Evolutionary conservation across 2,797 vertebrate genomes (phyloP).

Genomic region (Rhincodon typus): DNA sequence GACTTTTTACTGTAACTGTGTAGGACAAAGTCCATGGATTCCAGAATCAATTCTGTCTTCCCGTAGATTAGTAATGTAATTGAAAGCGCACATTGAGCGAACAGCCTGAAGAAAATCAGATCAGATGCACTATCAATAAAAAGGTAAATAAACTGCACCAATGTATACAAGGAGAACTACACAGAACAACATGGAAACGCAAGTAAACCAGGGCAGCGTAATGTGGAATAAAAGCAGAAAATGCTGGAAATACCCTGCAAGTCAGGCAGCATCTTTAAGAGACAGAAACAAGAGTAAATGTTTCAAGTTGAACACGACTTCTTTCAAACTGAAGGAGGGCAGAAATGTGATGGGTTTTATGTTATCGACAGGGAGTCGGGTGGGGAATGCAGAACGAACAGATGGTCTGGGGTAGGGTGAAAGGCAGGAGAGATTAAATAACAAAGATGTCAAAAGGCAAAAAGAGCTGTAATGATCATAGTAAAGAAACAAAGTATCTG

Average conservation of each 20-base stretch:
- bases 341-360: too few species aligned
- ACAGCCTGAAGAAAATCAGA: not conserved
- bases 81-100: not conserved
- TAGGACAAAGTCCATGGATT: not conserved
- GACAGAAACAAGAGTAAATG: not conserved
- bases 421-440: too few species aligned
- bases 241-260: not conserved
- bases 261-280: not conserved
- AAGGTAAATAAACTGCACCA: not conserved
- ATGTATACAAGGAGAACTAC: not conserved
- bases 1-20: not conserved
- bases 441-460: too few species aligned
- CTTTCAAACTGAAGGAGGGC: too few species aligned
- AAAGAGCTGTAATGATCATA: too few species aligned
- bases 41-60: slow-evolving; percentile 10
- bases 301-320: not conserved
- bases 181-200: not conserved
- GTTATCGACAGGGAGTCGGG: too few species aligned
- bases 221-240: not conserved
- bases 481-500: too few species aligned
- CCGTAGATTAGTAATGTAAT: not conserved
- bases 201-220: not conserved
- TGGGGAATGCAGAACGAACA: too few species aligned
- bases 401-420: too few species aligned
- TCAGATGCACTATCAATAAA: not conserved